Conservation (phyloP, 1,140 invertebrate genomes). For the Drosophila melanogaster region Release_6_plus_ISO1_MT NT_033777.3:31556501-31557000, state of each 20-base stretch:
- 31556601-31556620: slow-evolving; percentile 68
- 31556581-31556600: slow-evolving; percentile 72
- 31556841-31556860: slow-evolving; percentile 47
- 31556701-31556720: slow-evolving; percentile 15
- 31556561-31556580: slow-evolving; percentile 30
- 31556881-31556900: slow-evolving; percentile 18
- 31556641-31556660: slow-evolving; percentile 64
- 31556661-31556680: slow-evolving; percentile 63
- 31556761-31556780: slow-evolving; percentile 42
- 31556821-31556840: slow-evolving; percentile 37
- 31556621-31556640: slow-evolving; percentile 44
- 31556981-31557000: slow-evolving; percentile 37
- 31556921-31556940: slow-evolving; percentile 29
- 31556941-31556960: slow-evolving; percentile 56
- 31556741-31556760: slow-evolving; percentile 32
- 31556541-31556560: slow-evolving; percentile 12
- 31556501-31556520: slow-evolving; percentile 28
- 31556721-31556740: slow-evolving; percentile 35
- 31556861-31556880: slow-evolving; percentile 19
- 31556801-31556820: slow-evolving; percentile 32
- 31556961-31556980: slow-evolving; percentile 28
- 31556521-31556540: slow-evolving; percentile 6
- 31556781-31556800: slow-evolving; percentile 38
- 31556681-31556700: slow-evolving; percentile 8
- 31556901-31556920: slow-evolving; percentile 4